Base-by-base conservation (phyloP, 2,888 invertebrate genomes). In the Catocala nupta region DNA sequence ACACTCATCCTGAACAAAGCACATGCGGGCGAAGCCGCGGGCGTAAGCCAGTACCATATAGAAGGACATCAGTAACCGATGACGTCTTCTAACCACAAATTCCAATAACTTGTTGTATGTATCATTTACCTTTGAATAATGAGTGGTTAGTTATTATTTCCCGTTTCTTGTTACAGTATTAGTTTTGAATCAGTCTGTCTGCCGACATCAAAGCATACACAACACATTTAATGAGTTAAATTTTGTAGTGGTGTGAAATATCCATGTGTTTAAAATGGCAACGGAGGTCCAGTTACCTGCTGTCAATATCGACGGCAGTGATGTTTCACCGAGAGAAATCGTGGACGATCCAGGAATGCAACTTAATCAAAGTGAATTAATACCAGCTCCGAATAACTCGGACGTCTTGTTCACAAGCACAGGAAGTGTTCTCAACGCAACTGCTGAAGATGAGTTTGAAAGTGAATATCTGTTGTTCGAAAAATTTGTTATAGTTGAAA, bases 61-160 rank as follows among this genome's bases (percentile, higher is more conserved):
- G 16, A 52, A 59, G 55, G 11, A 53, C 51, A 52, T 55, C 54
- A 51, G 51, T 33, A 80, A 73, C 70, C 77, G 76, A 78, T 90
- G 90, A 90, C 90, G 91, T 86, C 71, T 68, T 55, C 65, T 68
- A 81, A 88, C 88, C 89, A 81, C 90, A 90, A 85, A 86, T 89
- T 87, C 85, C 82, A 83, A 80, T 84, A 81, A 84, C 48, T 51
- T 56, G 55, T 75, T 69, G 77, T 76, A 55, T 80, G 82, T 84
- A 84, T 82, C 79, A 77, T 79, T 81, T 84, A 81, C 79, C 81
- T 81, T 81, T 88, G 89, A 90, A 82, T 87, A 88, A 89, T 82
- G 83, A 75, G 60, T 69, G 77, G 63, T 73, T 73, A 70, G 66
- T 74, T 71, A 71, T 83, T 83, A 81, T 91, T 91, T 90, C 89